phyloP scores from a whole-genome alignment of 2,113 vertebrate genomes.

The Pristiophorus japonicus region DNA sequence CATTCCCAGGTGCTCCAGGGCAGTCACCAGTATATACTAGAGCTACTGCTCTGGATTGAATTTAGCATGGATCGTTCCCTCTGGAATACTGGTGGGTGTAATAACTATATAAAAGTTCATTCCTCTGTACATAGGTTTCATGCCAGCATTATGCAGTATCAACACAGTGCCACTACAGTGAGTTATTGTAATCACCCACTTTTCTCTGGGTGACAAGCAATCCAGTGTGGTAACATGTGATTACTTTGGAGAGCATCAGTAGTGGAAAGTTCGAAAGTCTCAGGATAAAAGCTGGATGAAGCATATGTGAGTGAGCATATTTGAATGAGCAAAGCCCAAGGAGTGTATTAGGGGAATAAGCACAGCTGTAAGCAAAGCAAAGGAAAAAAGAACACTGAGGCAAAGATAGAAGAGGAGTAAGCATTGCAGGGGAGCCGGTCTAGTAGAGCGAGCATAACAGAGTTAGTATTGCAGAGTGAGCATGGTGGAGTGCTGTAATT shows the following conservation, averaged over 20 bases:
- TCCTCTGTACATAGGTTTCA: background rate
- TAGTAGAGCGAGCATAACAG: background rate
- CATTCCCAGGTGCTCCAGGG: background rate
- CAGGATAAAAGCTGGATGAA: background rate
- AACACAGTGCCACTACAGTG: background rate
- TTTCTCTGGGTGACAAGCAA: background rate
- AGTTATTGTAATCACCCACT: background rate
- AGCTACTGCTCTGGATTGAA: background rate
- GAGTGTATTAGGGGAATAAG: background rate
- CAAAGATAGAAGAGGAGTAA: background rate
- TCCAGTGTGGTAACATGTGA: background rate
- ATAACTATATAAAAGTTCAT: background rate
- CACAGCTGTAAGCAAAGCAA: background rate
- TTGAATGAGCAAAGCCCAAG: background rate
- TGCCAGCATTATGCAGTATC: background rate
- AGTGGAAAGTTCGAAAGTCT: background rate
- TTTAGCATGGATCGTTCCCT: background rate
- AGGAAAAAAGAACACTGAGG: background rate
- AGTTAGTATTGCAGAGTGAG: background rate
- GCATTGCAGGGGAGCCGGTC: too few species aligned
- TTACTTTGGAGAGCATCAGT: background rate
- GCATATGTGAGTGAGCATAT: background rate
- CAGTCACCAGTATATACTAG: background rate
- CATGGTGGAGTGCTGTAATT: background rate
- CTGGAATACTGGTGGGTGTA: background rate